Evolutionary conservation across 2,113 vertebrate species (phyloP).

Genomic region (Neopipo cinnamomea): DNA sequence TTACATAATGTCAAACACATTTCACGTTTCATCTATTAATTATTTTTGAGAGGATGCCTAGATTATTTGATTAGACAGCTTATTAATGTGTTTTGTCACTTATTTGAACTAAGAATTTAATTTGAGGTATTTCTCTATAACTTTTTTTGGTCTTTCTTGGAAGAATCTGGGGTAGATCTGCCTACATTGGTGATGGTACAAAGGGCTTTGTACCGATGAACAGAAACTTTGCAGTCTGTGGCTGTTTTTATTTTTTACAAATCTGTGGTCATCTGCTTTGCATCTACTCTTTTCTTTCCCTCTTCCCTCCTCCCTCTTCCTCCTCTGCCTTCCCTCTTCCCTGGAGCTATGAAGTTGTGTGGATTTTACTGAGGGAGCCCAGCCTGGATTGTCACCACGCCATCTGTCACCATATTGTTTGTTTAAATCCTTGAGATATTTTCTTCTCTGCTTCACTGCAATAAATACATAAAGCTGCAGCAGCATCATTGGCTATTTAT

Average conservation of each 20-base stretch:
- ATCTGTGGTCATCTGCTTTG: not conserved
- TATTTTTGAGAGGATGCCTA: not conserved
- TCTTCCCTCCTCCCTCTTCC: not conserved
- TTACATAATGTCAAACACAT: not conserved
- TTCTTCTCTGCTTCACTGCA: not conserved
- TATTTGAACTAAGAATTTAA: not conserved
- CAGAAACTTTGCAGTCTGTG: not conserved
- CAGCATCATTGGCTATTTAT: slow-evolving; percentile 32
- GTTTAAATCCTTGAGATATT: slow-evolving; percentile 50
- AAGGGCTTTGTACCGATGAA: not conserved
- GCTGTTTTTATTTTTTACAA: not conserved
- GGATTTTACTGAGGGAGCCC: slow-evolving; percentile 28
- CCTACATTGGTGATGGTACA: not conserved
- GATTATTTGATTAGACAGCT: slow-evolving; percentile 47
- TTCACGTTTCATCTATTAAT: slow-evolving; percentile 20
- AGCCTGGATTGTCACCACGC: slow-evolving; percentile 38
- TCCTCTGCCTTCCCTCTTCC: not conserved
- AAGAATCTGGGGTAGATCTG: not conserved
- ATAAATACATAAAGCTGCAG: slow-evolving; percentile 14
- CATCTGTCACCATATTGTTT: slow-evolving; percentile 60
- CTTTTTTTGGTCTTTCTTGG: not conserved
- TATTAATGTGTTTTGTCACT: slow-evolving; percentile 7
- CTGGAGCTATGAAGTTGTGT: slow-evolving; percentile 13
- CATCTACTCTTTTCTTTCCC: not conserved
- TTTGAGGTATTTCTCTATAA: not conserved